Conservation (phyloP, 2,797 vertebrate genomes). For the Oceanodroma leucorhoa region DNA sequence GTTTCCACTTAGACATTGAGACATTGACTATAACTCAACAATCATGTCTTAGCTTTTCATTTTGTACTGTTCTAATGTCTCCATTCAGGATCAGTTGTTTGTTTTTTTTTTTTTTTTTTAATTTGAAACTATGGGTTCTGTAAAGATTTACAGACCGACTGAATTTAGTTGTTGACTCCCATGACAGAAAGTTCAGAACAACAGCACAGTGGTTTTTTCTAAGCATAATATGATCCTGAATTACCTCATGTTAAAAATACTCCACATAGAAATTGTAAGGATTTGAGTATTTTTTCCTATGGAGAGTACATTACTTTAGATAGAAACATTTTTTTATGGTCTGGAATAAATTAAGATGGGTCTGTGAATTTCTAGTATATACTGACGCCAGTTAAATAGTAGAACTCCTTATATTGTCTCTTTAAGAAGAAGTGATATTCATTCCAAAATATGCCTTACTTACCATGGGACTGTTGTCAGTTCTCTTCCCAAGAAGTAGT, state of each 20-base stretch:
- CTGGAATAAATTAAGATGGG: neutral
- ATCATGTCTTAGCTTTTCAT: neutral
- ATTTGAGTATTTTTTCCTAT: neutral
- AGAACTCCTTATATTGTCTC: neutral
- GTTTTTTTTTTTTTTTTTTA: accelerated
- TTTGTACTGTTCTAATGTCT: neutral
- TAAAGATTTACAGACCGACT: neutral
- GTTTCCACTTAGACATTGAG: neutral
- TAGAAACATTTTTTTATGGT: neutral
- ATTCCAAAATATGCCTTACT: neutral
- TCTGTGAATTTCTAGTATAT: neutral
- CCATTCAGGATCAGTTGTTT: neutral
- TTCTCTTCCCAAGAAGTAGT: neutral
- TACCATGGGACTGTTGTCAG: neutral
- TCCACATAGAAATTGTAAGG: neutral
- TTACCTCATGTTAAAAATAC: slow-evolving; percentile 6
- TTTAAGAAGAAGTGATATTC: neutral
- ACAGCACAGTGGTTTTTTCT: neutral
- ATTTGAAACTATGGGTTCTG: neutral
- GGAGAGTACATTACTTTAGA: neutral
- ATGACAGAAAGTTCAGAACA: neutral
- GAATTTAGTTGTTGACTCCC: neutral
- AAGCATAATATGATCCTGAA: neutral
- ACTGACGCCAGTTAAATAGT: neutral
- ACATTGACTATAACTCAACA: neutral